Evolutionary conservation across 2,113 vertebrate species (phyloP).

Genomic region (Myotis lucifugus): DNA sequence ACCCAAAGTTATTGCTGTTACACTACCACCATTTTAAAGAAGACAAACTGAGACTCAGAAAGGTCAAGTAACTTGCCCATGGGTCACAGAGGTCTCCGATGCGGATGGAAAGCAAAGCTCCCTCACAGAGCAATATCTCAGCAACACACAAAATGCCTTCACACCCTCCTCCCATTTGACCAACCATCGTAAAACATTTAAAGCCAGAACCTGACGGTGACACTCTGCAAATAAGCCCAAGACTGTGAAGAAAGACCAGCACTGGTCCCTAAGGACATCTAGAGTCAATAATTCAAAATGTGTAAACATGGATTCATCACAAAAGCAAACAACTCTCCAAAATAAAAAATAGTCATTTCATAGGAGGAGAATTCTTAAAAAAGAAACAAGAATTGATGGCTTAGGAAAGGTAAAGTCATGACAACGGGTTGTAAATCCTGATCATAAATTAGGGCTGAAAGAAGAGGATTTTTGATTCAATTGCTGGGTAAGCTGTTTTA

Average conservation of each 20-base stretch:
- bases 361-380: conserved; percentile 59
- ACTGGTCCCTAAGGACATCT: conserved; percentile 8
- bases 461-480: conserved; percentile 33
- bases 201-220: not conserved
- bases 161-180: not conserved
- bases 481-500: not conserved
- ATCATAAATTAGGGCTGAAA: conserved; percentile 70
- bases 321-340: conserved; percentile 56
- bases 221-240: not conserved
- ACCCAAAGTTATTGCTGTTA: not conserved
- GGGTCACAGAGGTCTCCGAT: not conserved
- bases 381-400: conserved; percentile 61
- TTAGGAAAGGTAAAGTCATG: conserved; percentile 69
- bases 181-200: not conserved
- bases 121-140: not conserved
- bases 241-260: not conserved
- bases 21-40: not conserved
- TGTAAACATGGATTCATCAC: conserved; percentile 47
- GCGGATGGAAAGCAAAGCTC: not conserved
- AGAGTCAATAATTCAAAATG: conserved; percentile 49
- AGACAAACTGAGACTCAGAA: not conserved
- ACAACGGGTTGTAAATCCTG: conserved; percentile 66
- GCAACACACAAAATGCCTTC: not conserved
- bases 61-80: not conserved
- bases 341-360: conserved; percentile 45